Conservation (phyloP, 2,888 invertebrate genomes). For the Lysandra bellargus region DNA sequence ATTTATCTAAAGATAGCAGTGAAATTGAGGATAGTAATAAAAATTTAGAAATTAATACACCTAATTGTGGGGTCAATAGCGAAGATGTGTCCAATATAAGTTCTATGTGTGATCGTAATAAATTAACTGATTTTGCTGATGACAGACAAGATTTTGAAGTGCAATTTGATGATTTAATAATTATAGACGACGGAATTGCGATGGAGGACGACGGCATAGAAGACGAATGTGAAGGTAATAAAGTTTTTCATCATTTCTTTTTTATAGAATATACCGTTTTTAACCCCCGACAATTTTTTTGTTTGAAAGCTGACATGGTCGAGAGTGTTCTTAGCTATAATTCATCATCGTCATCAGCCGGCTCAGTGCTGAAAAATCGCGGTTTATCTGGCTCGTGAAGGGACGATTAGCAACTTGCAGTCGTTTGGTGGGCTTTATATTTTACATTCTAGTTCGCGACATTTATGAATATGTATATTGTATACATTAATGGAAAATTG, state of each 20-base stretch:
- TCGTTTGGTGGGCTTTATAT: too few relatives aligned
- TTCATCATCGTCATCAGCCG: too few relatives aligned
- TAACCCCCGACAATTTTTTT: too few relatives aligned
- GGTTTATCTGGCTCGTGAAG: too few relatives aligned
- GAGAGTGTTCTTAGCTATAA: too few relatives aligned
- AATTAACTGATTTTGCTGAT: slow-evolving; percentile 46
- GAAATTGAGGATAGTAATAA: not conserved
- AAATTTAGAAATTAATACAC: not conserved
- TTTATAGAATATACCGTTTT: not conserved
- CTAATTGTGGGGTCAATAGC: not conserved
- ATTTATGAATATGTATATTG: too few relatives aligned
- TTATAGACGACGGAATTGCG: slow-evolving; percentile 55
- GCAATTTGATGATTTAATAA: slow-evolving; percentile 33
- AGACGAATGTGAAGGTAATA: slow-evolving; percentile 45
- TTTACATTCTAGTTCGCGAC: too few relatives aligned
- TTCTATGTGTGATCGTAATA: not conserved
- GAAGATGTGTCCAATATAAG: not conserved
- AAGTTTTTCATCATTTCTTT: slow-evolving; percentile 37
- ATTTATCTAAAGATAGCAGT: not conserved
- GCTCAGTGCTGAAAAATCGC: too few relatives aligned
- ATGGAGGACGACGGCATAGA: slow-evolving; percentile 54
- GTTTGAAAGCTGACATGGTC: too few relatives aligned
- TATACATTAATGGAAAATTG: too few relatives aligned
- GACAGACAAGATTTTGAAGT: slow-evolving; percentile 44
- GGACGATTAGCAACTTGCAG: too few relatives aligned